Evolutionary conservation across 2,888 invertebrate species (phyloP).

Genomic region (Cheilosia soror): DNA sequence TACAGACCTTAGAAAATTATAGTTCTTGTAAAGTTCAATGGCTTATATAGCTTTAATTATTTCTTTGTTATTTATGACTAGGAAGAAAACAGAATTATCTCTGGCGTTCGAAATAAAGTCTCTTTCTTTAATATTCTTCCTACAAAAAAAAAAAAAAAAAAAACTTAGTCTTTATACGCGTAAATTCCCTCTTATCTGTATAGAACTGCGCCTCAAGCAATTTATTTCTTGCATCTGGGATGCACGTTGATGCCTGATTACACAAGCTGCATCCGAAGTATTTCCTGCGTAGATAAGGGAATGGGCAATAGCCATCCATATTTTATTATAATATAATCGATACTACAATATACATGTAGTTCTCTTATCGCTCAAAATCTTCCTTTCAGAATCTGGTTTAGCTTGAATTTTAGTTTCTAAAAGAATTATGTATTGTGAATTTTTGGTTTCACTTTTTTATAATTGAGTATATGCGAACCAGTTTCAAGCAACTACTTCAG

Average conservation of each 20-base stretch:
- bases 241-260: background rate
- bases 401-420: background rate
- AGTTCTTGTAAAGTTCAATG: too few species aligned
- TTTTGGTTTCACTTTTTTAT: slow-evolving; percentile 32
- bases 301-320: slow-evolving; percentile 3
- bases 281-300: slow-evolving; percentile 18
- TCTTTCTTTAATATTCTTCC: background rate
- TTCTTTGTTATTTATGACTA: too few species aligned
- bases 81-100: too few species aligned
- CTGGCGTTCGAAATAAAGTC: background rate
- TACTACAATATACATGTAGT: background rate
- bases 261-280: slow-evolving; percentile 14
- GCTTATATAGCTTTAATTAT: too few species aligned
- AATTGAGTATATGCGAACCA: slow-evolving; percentile 6
- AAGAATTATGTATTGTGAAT: background rate
- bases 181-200: background rate
- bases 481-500: slow-evolving; percentile 25
- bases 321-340: background rate
- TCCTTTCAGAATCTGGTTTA: background rate
- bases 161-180: background rate
- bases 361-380: slow-evolving; percentile 27
- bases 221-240: background rate
- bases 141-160: too few species aligned
- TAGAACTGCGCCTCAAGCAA: background rate
- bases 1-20: too few species aligned